Conservation (phyloP, 2,113 vertebrate genomes). For the Heloderma charlesbogerti region DNA sequence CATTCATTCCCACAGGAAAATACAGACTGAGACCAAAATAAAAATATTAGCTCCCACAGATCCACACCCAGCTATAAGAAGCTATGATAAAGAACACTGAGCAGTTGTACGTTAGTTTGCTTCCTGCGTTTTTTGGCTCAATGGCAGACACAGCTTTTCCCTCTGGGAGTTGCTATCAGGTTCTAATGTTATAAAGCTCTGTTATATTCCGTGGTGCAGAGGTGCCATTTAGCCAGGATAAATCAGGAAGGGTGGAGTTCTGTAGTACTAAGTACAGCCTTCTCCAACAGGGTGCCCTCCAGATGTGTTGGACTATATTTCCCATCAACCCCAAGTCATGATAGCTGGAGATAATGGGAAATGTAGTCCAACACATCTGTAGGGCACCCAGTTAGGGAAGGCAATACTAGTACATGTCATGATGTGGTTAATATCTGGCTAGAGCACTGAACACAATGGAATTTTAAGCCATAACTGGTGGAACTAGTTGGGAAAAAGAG, state of each 20-base stretch:
- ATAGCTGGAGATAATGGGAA: not conserved
- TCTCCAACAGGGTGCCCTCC: no score
- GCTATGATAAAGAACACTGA: not conserved
- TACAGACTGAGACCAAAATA: not conserved
- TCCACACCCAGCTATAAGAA: no score
- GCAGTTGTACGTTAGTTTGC: not conserved
- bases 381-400: not conserved
- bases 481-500: not conserved
- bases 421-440: not conserved
- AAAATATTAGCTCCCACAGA: not conserved
- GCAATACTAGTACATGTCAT: not conserved
- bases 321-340: no score
- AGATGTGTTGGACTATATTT: no score
- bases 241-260: not conserved
- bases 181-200: not conserved
- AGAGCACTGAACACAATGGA: not conserved
- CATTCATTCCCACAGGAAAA: not conserved
- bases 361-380: not conserved
- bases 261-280: no score
- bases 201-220: not conserved
- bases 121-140: not conserved
- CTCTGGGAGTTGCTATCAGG: not conserved
- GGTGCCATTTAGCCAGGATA: not conserved
- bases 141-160: not conserved
- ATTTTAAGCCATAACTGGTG: no score